Evolutionary conservation across 2,113 vertebrate genomes (phyloP), one percentile per base, ranked within the genome.

Genomic region (Sylvilagus bachmani): DNA sequence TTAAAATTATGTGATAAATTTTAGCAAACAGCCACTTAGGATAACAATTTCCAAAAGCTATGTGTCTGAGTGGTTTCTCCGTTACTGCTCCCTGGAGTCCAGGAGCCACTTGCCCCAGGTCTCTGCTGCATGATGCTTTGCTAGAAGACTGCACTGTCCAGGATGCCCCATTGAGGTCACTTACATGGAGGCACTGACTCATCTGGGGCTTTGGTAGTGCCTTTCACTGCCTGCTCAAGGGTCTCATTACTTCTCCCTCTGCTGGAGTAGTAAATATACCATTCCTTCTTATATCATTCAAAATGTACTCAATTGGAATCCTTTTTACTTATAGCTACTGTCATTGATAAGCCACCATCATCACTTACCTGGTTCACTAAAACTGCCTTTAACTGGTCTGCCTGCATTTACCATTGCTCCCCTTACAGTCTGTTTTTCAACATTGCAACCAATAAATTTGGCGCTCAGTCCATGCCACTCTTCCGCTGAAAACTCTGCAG

Each of bases 1-100:
- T 64, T 53, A 24, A 58, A 93, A 75, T 89, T 44, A 71, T 67
- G 53, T 36, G 25, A 75, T 85, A 67, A 13, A 25, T 86, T 94
- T 89, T 58, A 86, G 55, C 58, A 84, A 85, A 67, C 1, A 87
- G 33, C 38, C 44, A 61, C 12, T 67, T n/a, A 79, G 25, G 71
- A 80, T 66, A 69, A 77, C 66, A 69, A 24, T 44, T 55, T 49
- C 78, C 38, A 38, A 38, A 82, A 36, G 55, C 62, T 38, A 33
- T 2, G 0, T n/a, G 73, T 44, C 33, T 58, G 67, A 44, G 44
- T 77, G 1, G 22, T 69, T 95, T 81, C 33, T 93, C 21, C 78
- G 14, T 55, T 64, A 8, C 10, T 24, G 22, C 12, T 51, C 9
- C 27, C 10, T 25, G 36, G 19, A 62, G 21, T 75, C 75, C 61